Evolutionary conservation across 2,113 vertebrate species (phyloP).

Genomic region (Panthera leo): DNA sequence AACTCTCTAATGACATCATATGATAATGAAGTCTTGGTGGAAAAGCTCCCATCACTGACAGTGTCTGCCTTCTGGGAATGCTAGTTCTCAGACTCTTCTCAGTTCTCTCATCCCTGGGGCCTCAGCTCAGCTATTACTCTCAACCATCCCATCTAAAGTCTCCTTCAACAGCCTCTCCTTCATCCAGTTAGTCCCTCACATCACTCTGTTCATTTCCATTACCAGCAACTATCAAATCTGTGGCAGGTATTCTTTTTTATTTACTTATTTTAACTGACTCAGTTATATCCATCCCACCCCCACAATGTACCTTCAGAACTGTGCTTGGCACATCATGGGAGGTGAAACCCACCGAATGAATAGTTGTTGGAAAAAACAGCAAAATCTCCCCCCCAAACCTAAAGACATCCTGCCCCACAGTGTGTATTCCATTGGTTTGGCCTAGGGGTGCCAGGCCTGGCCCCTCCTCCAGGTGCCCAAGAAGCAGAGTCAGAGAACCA

Average conservation of each 20-base stretch:
- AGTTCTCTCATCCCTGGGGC: neutral
- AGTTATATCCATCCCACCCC: neutral
- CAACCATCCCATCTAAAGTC: neutral
- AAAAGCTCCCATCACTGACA: neutral
- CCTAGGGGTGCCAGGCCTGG: accelerated
- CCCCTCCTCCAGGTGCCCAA: neutral
- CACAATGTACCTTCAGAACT: neutral
- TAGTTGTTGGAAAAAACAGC: neutral
- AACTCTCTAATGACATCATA: neutral
- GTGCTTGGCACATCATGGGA: neutral
- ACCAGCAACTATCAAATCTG: neutral
- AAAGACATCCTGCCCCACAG: neutral
- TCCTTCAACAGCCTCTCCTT: neutral
- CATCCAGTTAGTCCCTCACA: neutral
- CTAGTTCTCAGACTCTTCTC: neutral
- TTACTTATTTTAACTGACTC: neutral
- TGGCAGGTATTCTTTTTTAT: neutral
- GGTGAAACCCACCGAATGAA: neutral
- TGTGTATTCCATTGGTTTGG: neutral
- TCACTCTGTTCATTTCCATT: neutral
- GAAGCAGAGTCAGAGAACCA: conserved; percentile 37
- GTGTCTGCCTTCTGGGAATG: neutral
- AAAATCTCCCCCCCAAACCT: neutral
- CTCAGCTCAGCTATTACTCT: neutral
- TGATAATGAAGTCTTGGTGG: neutral